These are phyloP conservation scores for Hymenopus coronatus DNA, from an alignment of 2,888 invertebrate species.

Conservation along the genomic window DNA sequence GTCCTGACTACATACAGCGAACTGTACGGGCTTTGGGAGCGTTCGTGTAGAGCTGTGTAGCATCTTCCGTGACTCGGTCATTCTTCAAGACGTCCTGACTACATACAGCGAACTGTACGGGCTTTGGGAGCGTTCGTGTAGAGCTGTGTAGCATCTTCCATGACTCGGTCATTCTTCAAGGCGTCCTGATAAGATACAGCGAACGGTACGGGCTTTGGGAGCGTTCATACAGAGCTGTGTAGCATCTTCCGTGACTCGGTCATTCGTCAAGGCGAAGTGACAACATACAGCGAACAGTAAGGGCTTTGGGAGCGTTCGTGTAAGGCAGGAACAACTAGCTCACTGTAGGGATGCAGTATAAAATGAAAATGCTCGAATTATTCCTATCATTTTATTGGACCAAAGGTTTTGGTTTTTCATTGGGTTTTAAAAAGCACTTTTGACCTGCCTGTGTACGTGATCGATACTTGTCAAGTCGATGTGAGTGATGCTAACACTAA, in stretches of 20 bases:
- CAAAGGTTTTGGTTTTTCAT: too few species aligned
- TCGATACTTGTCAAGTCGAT: too few species aligned
- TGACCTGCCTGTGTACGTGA: too few species aligned
- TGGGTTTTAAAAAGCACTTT: too few species aligned
- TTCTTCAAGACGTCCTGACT: conserved; percentile 14
- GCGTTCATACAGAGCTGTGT: not conserved
- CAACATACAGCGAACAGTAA: not conserved
- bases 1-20: not conserved
- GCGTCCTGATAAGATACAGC: not conserved
- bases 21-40: not conserved
- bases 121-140: not conserved
- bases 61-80: conserved; percentile 20
- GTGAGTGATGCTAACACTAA: too few species aligned
- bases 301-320: not conserved
- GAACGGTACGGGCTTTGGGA: not conserved
- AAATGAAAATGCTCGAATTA: too few species aligned
- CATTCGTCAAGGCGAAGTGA: conserved; percentile 19
- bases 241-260: conserved; percentile 15
- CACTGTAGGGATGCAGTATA: too few species aligned
- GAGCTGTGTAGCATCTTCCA: not conserved
- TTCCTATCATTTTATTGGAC: too few species aligned
- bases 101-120: not conserved
- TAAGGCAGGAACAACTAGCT: too few species aligned
- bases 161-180: conserved; percentile 21
- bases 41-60: not conserved